These are phyloP conservation scores for Nephila pilipes DNA, from an alignment of 1,140 invertebrate species.

Conservation along the genomic window DNA sequence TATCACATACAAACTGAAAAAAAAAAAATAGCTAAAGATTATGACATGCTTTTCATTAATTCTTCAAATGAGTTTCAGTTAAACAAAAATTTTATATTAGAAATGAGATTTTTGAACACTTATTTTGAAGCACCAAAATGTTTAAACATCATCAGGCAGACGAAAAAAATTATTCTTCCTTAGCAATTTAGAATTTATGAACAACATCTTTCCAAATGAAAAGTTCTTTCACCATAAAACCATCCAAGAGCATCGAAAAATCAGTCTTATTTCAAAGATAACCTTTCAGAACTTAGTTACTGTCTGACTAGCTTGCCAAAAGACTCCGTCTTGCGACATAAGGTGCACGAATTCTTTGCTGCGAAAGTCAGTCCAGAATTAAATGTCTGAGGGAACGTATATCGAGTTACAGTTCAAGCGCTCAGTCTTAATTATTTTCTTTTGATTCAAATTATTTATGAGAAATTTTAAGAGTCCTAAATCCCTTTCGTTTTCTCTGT, in stretches of 20 bases:
- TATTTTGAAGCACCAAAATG: conserved; percentile 51
- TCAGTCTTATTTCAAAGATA: background rate
- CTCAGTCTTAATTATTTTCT: background rate
- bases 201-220: background rate
- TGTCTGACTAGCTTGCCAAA: conserved; percentile 68
- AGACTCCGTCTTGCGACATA: background rate
- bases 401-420: background rate
- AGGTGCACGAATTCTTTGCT: background rate
- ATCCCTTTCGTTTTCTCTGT: conserved; percentile 18
- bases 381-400: background rate
- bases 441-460: conserved; percentile 39
- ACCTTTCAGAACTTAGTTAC: background rate
- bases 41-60: background rate
- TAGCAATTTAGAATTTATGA: background rate
- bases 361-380: background rate
- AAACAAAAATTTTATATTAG: background rate
- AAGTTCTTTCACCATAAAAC: background rate
- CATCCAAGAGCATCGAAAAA: background rate
- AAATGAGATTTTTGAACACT: conserved; percentile 32
- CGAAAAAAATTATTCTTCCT: background rate
- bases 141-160: conserved; percentile 4
- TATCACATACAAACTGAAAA: conserved; percentile 42
- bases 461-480: conserved; percentile 5
- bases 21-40: background rate
- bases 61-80: background rate